phyloP scores from a whole-genome alignment of 2,797 vertebrate species.

The Monodelphis domestica region DNA sequence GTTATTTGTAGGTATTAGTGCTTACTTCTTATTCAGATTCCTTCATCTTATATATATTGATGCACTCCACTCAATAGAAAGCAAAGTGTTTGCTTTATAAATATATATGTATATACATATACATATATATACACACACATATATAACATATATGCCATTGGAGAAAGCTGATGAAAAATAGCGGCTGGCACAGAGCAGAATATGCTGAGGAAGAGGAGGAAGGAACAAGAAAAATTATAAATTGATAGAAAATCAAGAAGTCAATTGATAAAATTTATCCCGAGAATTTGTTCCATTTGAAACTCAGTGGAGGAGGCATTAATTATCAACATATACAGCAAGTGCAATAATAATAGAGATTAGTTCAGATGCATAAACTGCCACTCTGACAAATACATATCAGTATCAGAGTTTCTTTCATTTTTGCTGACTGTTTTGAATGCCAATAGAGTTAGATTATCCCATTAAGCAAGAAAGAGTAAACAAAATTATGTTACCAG shows the following conservation, averaged over 20 bases:
- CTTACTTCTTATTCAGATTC: background rate
- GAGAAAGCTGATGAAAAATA: background rate
- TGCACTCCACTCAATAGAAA: background rate
- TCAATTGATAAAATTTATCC: background rate
- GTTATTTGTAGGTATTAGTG: background rate
- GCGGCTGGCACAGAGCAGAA: background rate
- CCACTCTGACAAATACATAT: background rate
- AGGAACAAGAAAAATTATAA: background rate
- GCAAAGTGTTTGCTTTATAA: no score
- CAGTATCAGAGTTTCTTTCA: background rate
- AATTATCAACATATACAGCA: background rate
- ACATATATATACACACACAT: no score
- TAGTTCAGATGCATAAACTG: background rate
- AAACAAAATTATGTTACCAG: background rate
- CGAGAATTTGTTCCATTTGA: background rate
- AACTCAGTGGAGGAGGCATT: background rate
- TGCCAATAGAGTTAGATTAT: background rate
- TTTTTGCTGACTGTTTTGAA: background rate
- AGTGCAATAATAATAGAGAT: background rate
- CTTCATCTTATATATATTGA: background rate
- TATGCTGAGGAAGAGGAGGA: background rate
- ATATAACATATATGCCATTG: background rate
- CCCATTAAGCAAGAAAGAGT: background rate
- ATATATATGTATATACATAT: no score
- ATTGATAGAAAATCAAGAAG: background rate